Conservation (phyloP, 2,113 vertebrate species). For the Centropus bengalensis region DNA sequence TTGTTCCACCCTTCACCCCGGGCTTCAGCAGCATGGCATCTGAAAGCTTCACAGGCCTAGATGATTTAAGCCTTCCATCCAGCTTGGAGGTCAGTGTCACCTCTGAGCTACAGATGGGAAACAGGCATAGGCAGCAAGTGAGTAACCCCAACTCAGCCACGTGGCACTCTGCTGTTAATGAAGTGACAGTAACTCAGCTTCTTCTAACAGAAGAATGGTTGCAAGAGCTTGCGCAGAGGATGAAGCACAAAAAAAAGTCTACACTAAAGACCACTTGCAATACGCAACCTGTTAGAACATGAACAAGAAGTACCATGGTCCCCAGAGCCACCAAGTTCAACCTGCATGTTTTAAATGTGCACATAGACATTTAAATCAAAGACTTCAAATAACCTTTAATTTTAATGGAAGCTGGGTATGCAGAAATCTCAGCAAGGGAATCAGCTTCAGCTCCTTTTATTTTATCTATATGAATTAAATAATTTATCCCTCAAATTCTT, state of each 20-base stretch:
- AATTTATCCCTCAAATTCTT: neutral
- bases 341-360: neutral
- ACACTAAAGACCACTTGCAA: neutral
- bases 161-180: neutral
- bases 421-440: neutral
- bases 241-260: neutral
- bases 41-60: neutral
- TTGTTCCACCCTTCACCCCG: neutral
- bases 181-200: neutral
- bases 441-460: neutral
- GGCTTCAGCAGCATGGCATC: neutral
- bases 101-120: neutral
- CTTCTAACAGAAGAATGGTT: neutral
- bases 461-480: neutral
- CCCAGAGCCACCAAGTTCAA: neutral
- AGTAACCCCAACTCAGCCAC: neutral
- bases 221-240: neutral
- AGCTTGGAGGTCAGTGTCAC: constrained; percentile 33
- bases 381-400: neutral
- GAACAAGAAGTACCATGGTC: neutral
- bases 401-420: neutral
- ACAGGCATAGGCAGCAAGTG: neutral
- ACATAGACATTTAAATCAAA: neutral
- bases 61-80: neutral
- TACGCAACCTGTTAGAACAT: neutral